Evolutionary conservation across 2,113 vertebrate species (phyloP).

Genomic region (Gobio gobio): DNA sequence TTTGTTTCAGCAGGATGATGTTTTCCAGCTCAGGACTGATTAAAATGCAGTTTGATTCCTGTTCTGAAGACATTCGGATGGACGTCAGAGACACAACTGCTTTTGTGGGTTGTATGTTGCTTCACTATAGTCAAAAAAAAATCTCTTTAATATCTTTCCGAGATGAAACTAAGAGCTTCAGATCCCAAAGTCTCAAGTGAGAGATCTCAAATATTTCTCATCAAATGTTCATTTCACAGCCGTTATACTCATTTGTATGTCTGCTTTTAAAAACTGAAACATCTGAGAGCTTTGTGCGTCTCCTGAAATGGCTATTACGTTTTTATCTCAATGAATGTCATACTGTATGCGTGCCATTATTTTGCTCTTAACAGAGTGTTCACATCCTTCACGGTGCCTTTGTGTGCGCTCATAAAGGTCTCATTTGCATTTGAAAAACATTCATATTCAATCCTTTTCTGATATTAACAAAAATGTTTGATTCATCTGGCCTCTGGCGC

Average conservation of each 20-base stretch:
- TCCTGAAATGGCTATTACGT: background rate
- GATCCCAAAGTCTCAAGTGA: background rate
- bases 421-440: slow-evolving; percentile 28
- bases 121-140: background rate
- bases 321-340: background rate
- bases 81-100: background rate
- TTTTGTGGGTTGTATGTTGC: background rate
- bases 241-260: background rate
- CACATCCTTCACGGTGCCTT: background rate
- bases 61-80: background rate
- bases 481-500: background rate
- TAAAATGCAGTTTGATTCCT: background rate
- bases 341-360: background rate
- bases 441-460: slow-evolving; percentile 16
- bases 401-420: slow-evolving; percentile 15
- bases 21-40: background rate
- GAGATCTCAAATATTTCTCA: background rate
- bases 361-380: background rate
- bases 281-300: background rate
- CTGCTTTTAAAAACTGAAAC: background rate
- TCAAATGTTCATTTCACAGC: background rate
- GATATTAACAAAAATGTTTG: slow-evolving; percentile 9
- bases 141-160: background rate
- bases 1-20: background rate
- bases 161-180: no score